Base-by-base conservation (phyloP, 2,888 invertebrate genomes). In the Dusona sp. region DNA sequence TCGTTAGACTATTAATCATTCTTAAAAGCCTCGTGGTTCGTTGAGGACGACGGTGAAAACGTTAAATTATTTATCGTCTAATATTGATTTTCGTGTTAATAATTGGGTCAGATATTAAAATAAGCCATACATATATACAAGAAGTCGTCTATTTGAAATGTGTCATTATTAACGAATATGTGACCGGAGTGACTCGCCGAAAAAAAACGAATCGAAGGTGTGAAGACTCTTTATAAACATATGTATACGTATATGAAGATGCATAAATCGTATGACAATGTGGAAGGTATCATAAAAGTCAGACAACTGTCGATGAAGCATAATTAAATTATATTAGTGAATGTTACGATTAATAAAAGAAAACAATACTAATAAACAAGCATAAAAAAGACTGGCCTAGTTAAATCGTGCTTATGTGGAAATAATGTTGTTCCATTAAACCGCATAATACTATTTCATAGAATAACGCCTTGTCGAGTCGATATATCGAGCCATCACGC, bases 401-500 rank as follows among this genome's bases (percentile, higher is more conserved):
- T 67, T 67, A 64, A 65, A 81, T 16, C 7, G 42, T n/a, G 29
- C 51, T 25, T 11, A 19, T 8, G 16, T 29, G 29, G 29, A 61
- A 80, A 68, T 61, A 68, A 83, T 72, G 68, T 42, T n/a, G 36
- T 65, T 72, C 38, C 45, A 72, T 54, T 81, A 42, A 29, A 72
- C 54, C 36, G 25, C 65, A 36, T 42, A 54, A 48, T n/a, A 73
- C 19, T 51, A 42, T 72, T 79, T 72, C 61, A 77, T 77, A 57
- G 72, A 70, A 83, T 80, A 65, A 78, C 33, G 70, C 51, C 77
- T 57, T 64, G 75, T 67, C 54, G 54, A 64, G 83, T 83, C 86
- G 83, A 86, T 86, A 83, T 86, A 86, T 86, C 86, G 86, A 86
- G 73, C 86, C 67, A 85, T 79, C 78, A 73, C 82, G 72, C 83